Base-by-base conservation (phyloP, 1,140 invertebrate genomes). In the Galendromus occidentalis region DNA sequence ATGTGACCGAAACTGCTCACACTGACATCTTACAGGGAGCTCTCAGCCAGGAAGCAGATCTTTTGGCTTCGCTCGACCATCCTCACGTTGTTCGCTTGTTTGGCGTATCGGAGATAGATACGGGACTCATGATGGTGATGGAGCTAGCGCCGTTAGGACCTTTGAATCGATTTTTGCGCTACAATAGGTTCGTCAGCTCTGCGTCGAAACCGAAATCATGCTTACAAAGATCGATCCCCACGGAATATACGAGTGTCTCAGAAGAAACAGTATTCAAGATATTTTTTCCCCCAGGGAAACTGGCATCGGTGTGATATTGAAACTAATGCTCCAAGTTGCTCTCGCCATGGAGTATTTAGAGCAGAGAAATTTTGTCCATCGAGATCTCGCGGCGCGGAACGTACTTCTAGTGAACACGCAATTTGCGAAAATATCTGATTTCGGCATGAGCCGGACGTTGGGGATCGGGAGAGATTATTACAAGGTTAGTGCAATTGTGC, bases 341-440 rank as follows among this genome's bases (percentile, higher is more conserved):
- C 73, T 75, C 66, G 79, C 76, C 44, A 79, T 80, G 78, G 71
- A 70, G 63, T 80, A 77, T 68, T 72, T 77, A 66, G 79, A 78
- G 71, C 75, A 71, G 68, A 77, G 75, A 69, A 72, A 75, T 18
- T 72, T 78, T 59, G 76, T 79, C 30, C 78, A 80, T 65, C 25
- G 72, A 25, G 72, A 73, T 67, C 67, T 72, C 30, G 71, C 71
- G 22, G 71, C 71, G 66, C 72, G 78, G 65, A 79, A 79, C 71
- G 74, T 79, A 67, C 72, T 79, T n/a, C 73, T 79, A 14, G 79
- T 78, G 67, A 72, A 73, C 69, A 75, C 77, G 66, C 71, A 64
- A 33, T 72, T 72, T 65, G 71, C 69, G 7, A 72, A 72, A 64
- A 72, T 72, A 18, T 70, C 67, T 44, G 71, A 72, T 45, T 72